Evolutionary conservation across 2,888 invertebrate species (phyloP).

Genomic region (Biston stratarius): DNA sequence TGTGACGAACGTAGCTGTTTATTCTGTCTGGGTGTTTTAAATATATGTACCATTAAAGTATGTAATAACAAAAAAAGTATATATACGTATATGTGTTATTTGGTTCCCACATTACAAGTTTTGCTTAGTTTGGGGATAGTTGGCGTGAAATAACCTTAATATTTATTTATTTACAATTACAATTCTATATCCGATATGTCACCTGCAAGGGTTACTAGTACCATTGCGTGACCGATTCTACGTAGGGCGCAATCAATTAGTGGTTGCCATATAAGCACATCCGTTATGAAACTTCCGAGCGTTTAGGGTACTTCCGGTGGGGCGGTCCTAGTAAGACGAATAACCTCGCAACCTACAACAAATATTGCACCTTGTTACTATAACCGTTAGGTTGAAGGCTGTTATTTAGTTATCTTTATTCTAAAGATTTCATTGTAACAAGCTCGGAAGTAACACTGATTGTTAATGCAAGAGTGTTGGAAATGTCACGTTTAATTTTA

Average conservation of each 20-base stretch:
- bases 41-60: too few relatives aligned
- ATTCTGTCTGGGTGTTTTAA: too few relatives aligned
- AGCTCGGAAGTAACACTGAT: conserved; percentile 36
- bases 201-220: conserved; percentile 65
- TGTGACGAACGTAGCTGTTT: too few relatives aligned
- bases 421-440: conserved; percentile 27
- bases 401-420: conserved; percentile 4
- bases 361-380: conserved; percentile 24
- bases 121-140: too few relatives aligned
- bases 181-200: conserved; percentile 50
- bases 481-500: conserved; percentile 27
- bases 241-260: conserved; percentile 81
- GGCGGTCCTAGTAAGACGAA: conserved; percentile 12
- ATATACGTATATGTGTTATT: too few relatives aligned
- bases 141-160: too few relatives aligned
- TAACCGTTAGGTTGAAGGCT: conserved; percentile 17
- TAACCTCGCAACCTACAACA: neutral
- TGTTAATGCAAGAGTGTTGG: conserved; percentile 28
- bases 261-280: conserved; percentile 74
- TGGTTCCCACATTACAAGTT: too few relatives aligned
- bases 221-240: conserved; percentile 49
- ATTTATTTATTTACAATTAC: conserved; percentile 37
- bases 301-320: conserved; percentile 31
- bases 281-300: conserved; percentile 65
- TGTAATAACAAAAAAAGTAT: too few relatives aligned